Conservation (phyloP, 2,888 invertebrate species). For the Argynnis bischoffii region DNA sequence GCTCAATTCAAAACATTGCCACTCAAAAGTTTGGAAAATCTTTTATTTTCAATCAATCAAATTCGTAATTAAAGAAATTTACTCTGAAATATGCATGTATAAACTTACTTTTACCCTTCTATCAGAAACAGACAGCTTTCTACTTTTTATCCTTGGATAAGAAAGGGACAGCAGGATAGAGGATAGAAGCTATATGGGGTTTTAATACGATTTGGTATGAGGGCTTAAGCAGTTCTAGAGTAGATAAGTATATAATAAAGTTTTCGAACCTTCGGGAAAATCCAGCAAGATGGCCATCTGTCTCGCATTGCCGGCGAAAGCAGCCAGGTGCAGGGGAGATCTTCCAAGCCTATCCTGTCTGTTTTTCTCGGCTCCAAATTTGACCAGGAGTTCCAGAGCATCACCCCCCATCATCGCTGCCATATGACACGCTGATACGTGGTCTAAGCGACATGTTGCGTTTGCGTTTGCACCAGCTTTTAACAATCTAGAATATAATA, state of each 20-base stretch:
- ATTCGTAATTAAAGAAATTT: too few species aligned
- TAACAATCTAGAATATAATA: slow-evolving; percentile 57
- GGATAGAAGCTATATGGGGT: too few species aligned
- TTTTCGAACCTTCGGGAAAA: slow-evolving; percentile 67
- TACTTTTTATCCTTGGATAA: too few species aligned
- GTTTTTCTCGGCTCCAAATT: slow-evolving; percentile 69
- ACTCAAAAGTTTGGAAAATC: too few species aligned
- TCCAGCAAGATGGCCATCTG: slow-evolving; percentile 71
- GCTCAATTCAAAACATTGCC: too few species aligned
- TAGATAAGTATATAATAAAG: neutral
- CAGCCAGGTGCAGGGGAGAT: slow-evolving; percentile 76
- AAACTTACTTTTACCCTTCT: too few species aligned
- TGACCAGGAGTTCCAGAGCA: slow-evolving; percentile 64
- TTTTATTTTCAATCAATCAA: too few species aligned
- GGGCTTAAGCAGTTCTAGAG: neutral
- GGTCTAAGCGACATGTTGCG: slow-evolving; percentile 71
- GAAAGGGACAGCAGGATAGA: too few species aligned
- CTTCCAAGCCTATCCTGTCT: slow-evolving; percentile 69
- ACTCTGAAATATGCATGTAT: too few species aligned
- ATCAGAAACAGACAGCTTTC: too few species aligned
- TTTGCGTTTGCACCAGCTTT: slow-evolving; percentile 75
- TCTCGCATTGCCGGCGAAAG: slow-evolving; percentile 69
- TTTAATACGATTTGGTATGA: too few species aligned
- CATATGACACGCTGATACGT: slow-evolving; percentile 73
- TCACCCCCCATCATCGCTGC: slow-evolving; percentile 71